Conservation (phyloP, 1,140 invertebrate genomes). For the Oncopeltus fasciatus region DNA sequence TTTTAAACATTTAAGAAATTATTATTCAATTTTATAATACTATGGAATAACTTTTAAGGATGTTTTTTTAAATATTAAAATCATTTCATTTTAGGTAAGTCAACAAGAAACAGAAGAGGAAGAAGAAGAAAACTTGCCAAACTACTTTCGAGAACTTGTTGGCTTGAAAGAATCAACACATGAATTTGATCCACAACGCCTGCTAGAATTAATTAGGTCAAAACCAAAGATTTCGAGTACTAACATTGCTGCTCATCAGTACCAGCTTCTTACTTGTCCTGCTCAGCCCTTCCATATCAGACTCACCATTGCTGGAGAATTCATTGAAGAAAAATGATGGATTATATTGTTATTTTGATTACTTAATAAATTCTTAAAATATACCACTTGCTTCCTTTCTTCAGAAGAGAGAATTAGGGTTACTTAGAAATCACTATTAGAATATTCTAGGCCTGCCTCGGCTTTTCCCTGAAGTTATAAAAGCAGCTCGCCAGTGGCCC, state of each 20-base stretch:
- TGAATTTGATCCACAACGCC: neutral
- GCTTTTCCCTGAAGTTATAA: no score
- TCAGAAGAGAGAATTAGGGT: no score
- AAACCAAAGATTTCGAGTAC: neutral
- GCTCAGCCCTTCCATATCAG: constrained; percentile 14
- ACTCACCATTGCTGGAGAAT: constrained; percentile 15
- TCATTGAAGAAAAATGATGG: constrained; percentile 34
- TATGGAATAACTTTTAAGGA: no score
- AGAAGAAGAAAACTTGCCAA: neutral
- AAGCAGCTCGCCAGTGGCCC: no score
- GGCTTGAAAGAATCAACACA: neutral
- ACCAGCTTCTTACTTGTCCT: constrained; percentile 8
- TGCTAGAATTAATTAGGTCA: neutral
- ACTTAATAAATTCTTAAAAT: no score
- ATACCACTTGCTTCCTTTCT: no score
- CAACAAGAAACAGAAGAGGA: neutral
- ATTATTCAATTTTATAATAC: no score
- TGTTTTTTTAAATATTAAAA: no score
- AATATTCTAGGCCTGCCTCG: no score
- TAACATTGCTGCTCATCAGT: neutral
- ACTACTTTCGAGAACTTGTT: neutral
- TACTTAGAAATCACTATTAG: no score
- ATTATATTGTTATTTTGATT: constrained; percentile 22
- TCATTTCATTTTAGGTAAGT: no score
- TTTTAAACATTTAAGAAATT: no score